Evolutionary conservation across 2,888 invertebrate genomes (phyloP).

Genomic region (Poecilobothrus nobilitatus): DNA sequence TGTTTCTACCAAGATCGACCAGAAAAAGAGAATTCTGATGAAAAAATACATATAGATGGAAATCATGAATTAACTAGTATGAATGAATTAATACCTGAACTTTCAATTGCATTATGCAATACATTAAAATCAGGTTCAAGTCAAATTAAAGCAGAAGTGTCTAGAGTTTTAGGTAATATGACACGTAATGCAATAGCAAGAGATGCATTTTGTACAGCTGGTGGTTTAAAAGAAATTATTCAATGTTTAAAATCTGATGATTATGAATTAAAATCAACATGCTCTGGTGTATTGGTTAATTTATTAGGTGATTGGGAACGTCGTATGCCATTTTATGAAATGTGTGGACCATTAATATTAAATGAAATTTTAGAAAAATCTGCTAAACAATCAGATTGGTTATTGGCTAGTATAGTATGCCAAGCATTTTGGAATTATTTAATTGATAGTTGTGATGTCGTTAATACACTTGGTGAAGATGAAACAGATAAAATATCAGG

Average conservation of each 20-base stretch:
- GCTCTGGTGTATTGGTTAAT: constrained; percentile 76
- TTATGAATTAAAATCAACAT: constrained; percentile 61
- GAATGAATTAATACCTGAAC: constrained; percentile 32
- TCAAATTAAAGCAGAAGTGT: constrained; percentile 54
- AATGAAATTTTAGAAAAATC: constrained; percentile 50
- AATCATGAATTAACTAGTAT: constrained; percentile 31
- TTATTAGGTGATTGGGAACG: constrained; percentile 55
- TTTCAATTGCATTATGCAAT: constrained; percentile 32
- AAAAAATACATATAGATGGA: constrained; percentile 17
- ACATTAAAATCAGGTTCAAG: constrained; percentile 32
- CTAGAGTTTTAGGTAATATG: constrained; percentile 74
- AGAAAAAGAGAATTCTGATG: constrained; percentile 41
- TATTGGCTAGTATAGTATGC: constrained; percentile 62
- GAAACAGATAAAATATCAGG: constrained; percentile 49
- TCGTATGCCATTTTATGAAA: constrained; percentile 47
- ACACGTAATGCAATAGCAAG: constrained; percentile 60
- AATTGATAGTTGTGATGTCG: constrained; percentile 47
- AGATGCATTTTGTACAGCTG: constrained; percentile 57
- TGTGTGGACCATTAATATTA: constrained; percentile 47
- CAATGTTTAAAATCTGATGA: constrained; percentile 53
- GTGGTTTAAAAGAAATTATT: constrained; percentile 53
- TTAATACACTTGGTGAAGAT: constrained; percentile 45
- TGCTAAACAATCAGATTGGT: constrained; percentile 56
- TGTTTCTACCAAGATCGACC: constrained; percentile 59
- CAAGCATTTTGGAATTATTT: constrained; percentile 66